Evolutionary conservation across 2,797 vertebrate genomes (phyloP), one percentile per base, ranked within the genome.

Genomic region (Platalea minor): DNA sequence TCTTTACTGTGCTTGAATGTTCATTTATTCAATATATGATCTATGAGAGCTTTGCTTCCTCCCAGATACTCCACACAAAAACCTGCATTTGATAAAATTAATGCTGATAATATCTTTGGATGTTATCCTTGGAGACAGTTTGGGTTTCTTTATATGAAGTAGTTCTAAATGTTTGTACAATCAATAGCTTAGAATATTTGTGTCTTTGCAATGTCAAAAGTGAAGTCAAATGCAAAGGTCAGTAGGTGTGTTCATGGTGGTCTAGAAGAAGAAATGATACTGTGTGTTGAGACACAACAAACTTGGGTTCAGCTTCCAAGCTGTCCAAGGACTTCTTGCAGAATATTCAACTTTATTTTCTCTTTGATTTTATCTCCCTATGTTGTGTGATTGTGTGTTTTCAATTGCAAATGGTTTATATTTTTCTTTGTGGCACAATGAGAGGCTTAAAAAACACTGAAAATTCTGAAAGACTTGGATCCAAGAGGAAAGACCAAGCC

Each of bases 1-100:
- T 85, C 37, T 96, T 92, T 72, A 76, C 51, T 89, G 60, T 76
- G 54, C 33, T 89, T 85, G 51, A 73, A 87, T 91, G 92, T 78
- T 97, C 60, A 76, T 73, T 97, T 92, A 82, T 89, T 92, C 67
- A 65, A 56, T 43, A 82, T 59, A 73, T 57, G 69, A 70, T 85
- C 92, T 91, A 60, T 12, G 21, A 86, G 43, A 83, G 41, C 56
- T 86, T 78, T 88, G 20, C 60, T 92, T 95, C 78, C 50, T 54
- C 68, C 29, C 43, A 78, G 50, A 70, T 54, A 51, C 23, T 70
- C 29, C 60, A 73, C 80, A 67, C 56, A 84, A 83, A 95, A 78
- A 26, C 46, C 67, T 64, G 90, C 46, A 78, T 92, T 83, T 94
- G 74, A 54, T 91, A 85, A 91, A 96, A 89, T 33, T 50, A 83